Conservation (phyloP, 2,888 invertebrate genomes). For the Pammene fasciana region DNA sequence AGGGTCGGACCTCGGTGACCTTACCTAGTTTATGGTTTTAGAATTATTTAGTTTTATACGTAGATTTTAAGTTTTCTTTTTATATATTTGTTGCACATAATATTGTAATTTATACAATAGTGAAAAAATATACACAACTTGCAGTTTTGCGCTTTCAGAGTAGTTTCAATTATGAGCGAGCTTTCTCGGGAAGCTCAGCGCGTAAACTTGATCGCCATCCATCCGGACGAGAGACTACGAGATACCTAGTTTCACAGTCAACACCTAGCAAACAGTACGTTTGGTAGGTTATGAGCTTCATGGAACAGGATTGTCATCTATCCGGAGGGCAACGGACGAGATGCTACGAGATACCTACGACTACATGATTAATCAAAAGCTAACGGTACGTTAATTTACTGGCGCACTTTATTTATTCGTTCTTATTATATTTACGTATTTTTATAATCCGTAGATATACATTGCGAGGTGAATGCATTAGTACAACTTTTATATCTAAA, state of each 20-base stretch:
- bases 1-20: too few species aligned
- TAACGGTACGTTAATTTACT: background rate
- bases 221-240: constrained; percentile 17
- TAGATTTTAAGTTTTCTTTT: too few species aligned
- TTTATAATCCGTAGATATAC: too few species aligned
- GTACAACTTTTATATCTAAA: too few species aligned
- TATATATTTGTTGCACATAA: too few species aligned
- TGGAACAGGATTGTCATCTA: background rate
- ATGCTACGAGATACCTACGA: background rate
- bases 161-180: constrained; percentile 33
- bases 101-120: too few species aligned
- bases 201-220: constrained; percentile 35
- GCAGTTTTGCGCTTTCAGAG: background rate
- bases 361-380: background rate
- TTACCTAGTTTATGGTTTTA: too few species aligned
- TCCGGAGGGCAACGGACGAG: background rate
- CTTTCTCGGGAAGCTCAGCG: constrained; percentile 24
- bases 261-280: constrained; percentile 6
- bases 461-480: too few species aligned
- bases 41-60: too few species aligned
- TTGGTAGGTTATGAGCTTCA: too few species aligned
- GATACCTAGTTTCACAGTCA: constrained; percentile 17
- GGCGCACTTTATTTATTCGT: too few species aligned
- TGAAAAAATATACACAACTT: background rate
- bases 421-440: too few species aligned